Evolutionary conservation across 2,888 invertebrate species (phyloP), one percentile per base, ranked within the genome.

Genomic region (Callyntrura sp.): DNA sequence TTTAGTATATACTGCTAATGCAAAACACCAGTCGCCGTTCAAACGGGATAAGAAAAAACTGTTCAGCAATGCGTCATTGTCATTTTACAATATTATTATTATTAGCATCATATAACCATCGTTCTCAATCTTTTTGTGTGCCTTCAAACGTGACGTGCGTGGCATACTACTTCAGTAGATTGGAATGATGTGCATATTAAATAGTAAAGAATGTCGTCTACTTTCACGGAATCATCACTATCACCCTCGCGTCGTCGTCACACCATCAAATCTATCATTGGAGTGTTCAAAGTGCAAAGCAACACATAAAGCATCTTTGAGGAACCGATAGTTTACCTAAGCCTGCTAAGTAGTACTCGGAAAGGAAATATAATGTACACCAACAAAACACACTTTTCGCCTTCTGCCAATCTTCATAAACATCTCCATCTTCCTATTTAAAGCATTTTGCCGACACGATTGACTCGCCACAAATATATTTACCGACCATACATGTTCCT

Each of bases 121-220:
- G 70, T 73, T 45, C 17, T 73, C 45, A n/a, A 60, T 60, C 14
- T 25, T 25, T 65, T 65, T 65, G 35, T 35, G 35, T 35, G 35
- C 35, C 35, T 35, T 35, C n/a, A 35, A n/a, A 35, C 68, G 73
- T 45, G 73, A 73, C 73, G 12, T 73, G 73, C 73, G 48, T 48
- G 73, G 73, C 73, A 73, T 73, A 73, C 0, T 51, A 20, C 23
- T 12, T 20, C 8, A 43, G 60, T 20, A 43, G 6, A 81, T 73
- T 73, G 73, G 73, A 73, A 48, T 81, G 81, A 0, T 23, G 57
- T 60, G 60, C 81, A 60, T 81, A 43, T 81, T 43, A 81, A 81
- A 62, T 43, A 60, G 35, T 35, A 6, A 28, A 81, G 14, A 60
- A 60, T 60, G 62, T 65, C 65, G 43, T 45, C 82, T n/a, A 51